Evolutionary conservation across 2,888 invertebrate species (phyloP).

Genomic region (Melieria omissa): DNA sequence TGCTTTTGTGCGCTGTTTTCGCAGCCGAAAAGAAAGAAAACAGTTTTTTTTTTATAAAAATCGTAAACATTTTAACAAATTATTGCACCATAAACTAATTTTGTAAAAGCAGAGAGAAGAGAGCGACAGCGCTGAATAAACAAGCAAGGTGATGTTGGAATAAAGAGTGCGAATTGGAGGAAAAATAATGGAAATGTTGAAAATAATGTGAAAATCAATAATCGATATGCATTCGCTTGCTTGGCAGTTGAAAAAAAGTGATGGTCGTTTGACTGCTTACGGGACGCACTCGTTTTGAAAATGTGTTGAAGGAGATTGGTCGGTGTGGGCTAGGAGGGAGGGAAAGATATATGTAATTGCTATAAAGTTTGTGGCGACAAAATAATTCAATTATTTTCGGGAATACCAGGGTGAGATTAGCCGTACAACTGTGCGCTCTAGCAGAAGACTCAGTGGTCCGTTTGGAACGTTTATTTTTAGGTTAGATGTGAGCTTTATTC

Average conservation of each 20-base stretch:
- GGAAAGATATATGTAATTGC: too few species aligned
- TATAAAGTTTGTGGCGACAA: too few species aligned
- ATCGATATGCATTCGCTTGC: constrained; percentile 37
- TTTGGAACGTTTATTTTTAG: too few species aligned
- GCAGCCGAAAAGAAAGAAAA: constrained; percentile 13
- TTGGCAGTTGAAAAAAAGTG: constrained; percentile 4
- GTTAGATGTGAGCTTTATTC: too few species aligned
- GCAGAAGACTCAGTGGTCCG: too few species aligned
- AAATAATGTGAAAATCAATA: constrained; percentile 40
- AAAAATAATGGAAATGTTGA: constrained; percentile 17
- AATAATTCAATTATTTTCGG: too few species aligned
- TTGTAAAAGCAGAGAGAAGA: neutral
- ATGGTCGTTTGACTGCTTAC: constrained; percentile 9
- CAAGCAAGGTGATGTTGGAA: neutral
- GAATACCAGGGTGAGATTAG: too few species aligned
- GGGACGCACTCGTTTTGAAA: neutral
- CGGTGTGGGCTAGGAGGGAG: too few species aligned
- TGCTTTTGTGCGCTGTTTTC: constrained; percentile 7
- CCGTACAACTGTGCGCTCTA: too few species aligned
- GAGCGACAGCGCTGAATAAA: constrained; percentile 21
- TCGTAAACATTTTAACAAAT: constrained; percentile 21
- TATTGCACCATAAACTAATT: constrained; percentile 1
- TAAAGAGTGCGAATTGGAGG: constrained; percentile 9
- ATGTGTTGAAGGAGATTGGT: too few species aligned
- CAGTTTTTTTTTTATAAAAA: neutral